Percentiles rank a stretch among this genome's conserved stretches.
These are phyloP conservation scores for Uria lomvia DNA, from an alignment of 2,113 vertebrate genomes.

Conservation along the genomic window DNA sequence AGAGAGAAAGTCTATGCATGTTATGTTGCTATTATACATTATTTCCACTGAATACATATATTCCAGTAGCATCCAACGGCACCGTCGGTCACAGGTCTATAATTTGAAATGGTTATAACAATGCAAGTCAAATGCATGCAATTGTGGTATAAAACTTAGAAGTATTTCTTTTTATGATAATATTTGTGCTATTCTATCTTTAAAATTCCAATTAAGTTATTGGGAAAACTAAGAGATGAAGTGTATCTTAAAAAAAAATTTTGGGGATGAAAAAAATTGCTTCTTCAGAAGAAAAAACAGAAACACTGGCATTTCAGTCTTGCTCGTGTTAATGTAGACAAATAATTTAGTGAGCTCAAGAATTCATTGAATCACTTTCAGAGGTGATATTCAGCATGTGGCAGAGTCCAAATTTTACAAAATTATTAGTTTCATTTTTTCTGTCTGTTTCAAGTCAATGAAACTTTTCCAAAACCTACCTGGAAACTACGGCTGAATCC, in stretches of 20 bases:
- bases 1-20: not conserved
- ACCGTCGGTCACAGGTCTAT: not conserved
- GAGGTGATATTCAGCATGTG: not conserved
- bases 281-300: not conserved
- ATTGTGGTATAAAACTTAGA: not conserved
- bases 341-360: not conserved
- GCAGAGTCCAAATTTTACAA: not conserved
- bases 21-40: not conserved
- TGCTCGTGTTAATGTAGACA: not conserved
- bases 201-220: not conserved
- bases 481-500: not conserved
- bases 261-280: not conserved
- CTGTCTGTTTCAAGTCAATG: not conserved
- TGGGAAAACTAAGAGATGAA: not conserved
- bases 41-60: not conserved
- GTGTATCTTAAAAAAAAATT: not conserved
- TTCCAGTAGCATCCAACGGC: not conserved
- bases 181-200: not conserved
- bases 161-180: not conserved
- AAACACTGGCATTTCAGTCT: not conserved
- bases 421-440: not conserved
- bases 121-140: not conserved
- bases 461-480: not conserved
- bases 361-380: not conserved
- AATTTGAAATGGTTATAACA: not conserved